Evolutionary conservation across 2,888 invertebrate genomes (phyloP).

Genomic region (Patella depressa): DNA sequence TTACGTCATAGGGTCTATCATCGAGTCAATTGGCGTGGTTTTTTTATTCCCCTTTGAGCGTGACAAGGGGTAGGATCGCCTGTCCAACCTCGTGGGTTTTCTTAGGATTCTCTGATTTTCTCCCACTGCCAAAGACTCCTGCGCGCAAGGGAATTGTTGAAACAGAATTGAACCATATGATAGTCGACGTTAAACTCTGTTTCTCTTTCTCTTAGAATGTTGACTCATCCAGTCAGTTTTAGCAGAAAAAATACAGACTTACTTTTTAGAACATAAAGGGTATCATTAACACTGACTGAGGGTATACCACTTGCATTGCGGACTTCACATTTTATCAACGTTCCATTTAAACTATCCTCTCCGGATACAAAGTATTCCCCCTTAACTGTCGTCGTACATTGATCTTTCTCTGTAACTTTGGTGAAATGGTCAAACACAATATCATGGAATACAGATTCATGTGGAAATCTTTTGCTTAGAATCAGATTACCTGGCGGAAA

Average conservation of each 20-base stretch:
- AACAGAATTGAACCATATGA: no score
- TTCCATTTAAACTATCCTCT: slow-evolving; percentile 26
- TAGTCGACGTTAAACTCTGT: no score
- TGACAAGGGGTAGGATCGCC: no score
- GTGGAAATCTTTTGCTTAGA: slow-evolving; percentile 21
- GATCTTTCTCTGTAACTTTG: slow-evolving; percentile 13
- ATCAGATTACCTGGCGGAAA: slow-evolving; percentile 35
- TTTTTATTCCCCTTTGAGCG: no score
- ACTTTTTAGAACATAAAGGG: slow-evolving; percentile 42
- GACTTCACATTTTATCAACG: slow-evolving; percentile 39
- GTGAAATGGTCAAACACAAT: slow-evolving; percentile 13
- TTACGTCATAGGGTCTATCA: no score
- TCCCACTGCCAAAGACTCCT: no score
- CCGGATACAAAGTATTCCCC: not conserved
- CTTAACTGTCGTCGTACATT: slow-evolving; percentile 29
- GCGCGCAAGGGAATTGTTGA: no score
- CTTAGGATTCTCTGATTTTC: no score
- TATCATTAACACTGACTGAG: slow-evolving; percentile 24
- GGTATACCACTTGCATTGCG: slow-evolving; percentile 28
- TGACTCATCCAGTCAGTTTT: no score
- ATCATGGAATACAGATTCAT: slow-evolving; percentile 27
- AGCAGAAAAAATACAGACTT: not conserved
- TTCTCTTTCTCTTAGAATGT: no score
- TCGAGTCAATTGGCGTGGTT: no score
- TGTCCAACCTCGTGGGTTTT: no score